phyloP scores from a whole-genome alignment of 2,797 vertebrate genomes.

The Jordanella pulchra region DNA sequence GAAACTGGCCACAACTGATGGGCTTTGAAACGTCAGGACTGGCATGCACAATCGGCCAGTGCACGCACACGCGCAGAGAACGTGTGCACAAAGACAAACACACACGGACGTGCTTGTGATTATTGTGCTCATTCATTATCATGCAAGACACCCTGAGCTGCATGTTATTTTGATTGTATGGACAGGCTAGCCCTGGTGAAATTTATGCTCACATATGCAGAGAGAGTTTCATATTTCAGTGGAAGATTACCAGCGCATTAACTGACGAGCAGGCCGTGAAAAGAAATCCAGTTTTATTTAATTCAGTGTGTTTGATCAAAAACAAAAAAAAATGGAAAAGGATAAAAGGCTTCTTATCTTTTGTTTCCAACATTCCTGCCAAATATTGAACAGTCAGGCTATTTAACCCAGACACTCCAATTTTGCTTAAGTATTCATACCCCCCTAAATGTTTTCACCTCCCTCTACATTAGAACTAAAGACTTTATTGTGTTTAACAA shows the following conservation, averaged over 20 bases:
- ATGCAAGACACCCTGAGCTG: slow-evolving; percentile 51
- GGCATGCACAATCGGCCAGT: slow-evolving; percentile 68
- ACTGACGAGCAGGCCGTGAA: background rate
- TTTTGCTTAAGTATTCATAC: background rate
- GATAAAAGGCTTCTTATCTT: background rate
- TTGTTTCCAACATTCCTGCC: background rate
- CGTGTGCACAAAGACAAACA: slow-evolving; percentile 2
- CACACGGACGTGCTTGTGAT: slow-evolving; percentile 7
- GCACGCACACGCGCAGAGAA: background rate
- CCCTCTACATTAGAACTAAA: background rate
- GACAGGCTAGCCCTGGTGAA: slow-evolving; percentile 13
- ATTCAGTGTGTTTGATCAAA: slow-evolving; percentile 7
- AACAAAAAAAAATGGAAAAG: background rate
- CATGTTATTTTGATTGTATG: slow-evolving; percentile 15
- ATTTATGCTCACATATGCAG: background rate
- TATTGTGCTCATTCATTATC: slow-evolving; percentile 59
- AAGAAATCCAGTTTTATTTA: slow-evolving; percentile 1
- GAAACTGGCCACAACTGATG: slow-evolving; percentile 85
- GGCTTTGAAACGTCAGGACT: slow-evolving; percentile 68
- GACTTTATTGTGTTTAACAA: background rate
- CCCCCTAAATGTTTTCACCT: background rate
- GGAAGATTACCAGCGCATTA: background rate
- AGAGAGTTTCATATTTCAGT: slow-evolving; percentile 1
- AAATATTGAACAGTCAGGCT: background rate
- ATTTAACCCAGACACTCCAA: background rate